Evolutionary conservation across 1,140 invertebrate genomes (phyloP).

Genomic region (Pinna nobilis): DNA sequence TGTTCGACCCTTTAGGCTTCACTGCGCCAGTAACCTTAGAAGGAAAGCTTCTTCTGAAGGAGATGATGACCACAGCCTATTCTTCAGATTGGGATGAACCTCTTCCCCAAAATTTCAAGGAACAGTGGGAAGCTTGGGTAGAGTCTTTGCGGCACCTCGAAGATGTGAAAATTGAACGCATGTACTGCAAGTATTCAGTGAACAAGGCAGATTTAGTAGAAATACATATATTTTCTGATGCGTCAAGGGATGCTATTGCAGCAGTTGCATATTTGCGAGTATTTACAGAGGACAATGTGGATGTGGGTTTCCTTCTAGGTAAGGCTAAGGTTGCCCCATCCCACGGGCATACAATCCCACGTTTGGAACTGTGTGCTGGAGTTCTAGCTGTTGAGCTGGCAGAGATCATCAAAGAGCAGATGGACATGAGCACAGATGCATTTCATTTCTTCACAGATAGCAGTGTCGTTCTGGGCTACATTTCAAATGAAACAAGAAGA

Average conservation of each 20-base stretch:
- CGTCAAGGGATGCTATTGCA: conserved; percentile 39
- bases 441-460: conserved; percentile 28
- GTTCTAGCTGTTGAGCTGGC: conserved; percentile 29
- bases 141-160: conserved; percentile 18
- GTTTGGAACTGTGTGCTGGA: conserved; percentile 36
- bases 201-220: conserved; percentile 71
- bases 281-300: not conserved
- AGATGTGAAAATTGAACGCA: conserved; percentile 12
- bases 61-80: conserved; percentile 45
- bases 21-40: conserved; percentile 55
- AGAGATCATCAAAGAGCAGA: conserved; percentile 12
- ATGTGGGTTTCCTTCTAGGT: conserved; percentile 25
- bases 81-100: conserved; percentile 40
- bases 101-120: not conserved
- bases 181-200: conserved; percentile 33
- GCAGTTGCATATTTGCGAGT: conserved; percentile 29
- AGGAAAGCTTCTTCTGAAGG: conserved; percentile 74
- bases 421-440: not conserved
- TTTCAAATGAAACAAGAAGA: conserved; percentile 18
- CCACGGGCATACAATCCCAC: conserved; percentile 37
- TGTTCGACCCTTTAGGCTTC: conserved; percentile 31
- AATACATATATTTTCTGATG: conserved; percentile 40
- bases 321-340: conserved; percentile 35
- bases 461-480: conserved; percentile 24
- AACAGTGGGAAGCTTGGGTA: conserved; percentile 19